Base-by-base conservation (phyloP, 35 echinoderm and acorn worm genomes). In the Ophioderma brevispina region DNA sequence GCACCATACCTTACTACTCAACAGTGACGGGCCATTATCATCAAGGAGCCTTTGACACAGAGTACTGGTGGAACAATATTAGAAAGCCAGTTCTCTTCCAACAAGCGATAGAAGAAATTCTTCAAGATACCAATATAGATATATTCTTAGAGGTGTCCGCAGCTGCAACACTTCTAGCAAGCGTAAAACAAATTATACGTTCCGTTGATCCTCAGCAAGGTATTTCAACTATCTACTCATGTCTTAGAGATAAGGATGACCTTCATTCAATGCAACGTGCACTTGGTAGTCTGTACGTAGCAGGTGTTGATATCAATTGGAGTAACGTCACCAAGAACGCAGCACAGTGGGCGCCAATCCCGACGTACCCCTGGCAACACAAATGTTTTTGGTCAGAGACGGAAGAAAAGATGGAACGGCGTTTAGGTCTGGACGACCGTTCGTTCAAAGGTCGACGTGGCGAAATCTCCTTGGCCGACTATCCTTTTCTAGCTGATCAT, bases 31-130 rank as follows among this genome's bases (percentile, higher is more conserved):
- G 96, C 31, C 82, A 92, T 49, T 75, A 33, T 13, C 87, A 98
- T 70, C 64, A 98, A 40, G 96, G 92, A 64, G 90, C 86, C 40
- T 94, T 98, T 78, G 81, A 83, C 34, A 90, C 86, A n/a, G 87
- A 91, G 8, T 98, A 94, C 40, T 98, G 96, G 96, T 98, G 96
- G 96, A 63, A 79, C 4, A 98, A 98, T 64, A 98, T 98, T 33
- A 80, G 96, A 23, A 94, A 94, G 75, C 35, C 79, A 14, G 96
- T 98, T 31, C 80, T 82, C 32, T 98, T 98, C 56, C 81, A 90
- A 55, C 76, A 81, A 25, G 96, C 96, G 2, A 86, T 98, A 39
- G 93, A 92, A 56, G 46, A 40, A 32, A 87, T 98, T 50, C 63
- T 98, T 14, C 78, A 37, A 56, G 93, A 98, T 34, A 46, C 89